phyloP scores from a whole-genome alignment of 2,797 vertebrate species.

The Catharus ustulatus region DNA sequence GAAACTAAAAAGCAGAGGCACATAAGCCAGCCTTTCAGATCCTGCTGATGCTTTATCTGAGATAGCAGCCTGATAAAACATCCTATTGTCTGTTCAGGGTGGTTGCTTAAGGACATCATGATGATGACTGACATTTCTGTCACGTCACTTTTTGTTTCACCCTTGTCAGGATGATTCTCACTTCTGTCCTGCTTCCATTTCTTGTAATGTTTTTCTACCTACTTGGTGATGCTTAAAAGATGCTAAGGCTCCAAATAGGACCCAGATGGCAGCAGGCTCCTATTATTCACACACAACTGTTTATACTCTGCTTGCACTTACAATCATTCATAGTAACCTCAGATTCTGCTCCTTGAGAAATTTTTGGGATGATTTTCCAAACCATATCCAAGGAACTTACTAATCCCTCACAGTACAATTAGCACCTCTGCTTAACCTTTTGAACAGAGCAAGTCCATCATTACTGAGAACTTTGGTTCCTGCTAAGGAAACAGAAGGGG shows the following conservation, averaged over 20 bases:
- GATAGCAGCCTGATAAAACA: neutral
- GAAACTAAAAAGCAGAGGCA: neutral
- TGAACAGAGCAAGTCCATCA: neutral
- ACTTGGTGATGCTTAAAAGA: neutral
- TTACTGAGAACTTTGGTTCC: neutral
- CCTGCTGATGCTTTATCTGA: neutral
- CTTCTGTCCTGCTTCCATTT: neutral
- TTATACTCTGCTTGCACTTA: neutral
- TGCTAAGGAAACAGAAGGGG: neutral
- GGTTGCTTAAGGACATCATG: neutral
- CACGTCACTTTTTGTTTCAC: neutral
- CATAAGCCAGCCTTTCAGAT: neutral
- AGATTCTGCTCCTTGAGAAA: neutral
- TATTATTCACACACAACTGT: neutral
- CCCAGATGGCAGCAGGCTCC: conserved; percentile 27
- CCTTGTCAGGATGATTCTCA: neutral
- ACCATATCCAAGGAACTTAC: neutral
- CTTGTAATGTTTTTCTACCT: neutral
- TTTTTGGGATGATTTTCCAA: neutral
- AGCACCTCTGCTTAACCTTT: neutral
- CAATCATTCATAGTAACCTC: neutral
- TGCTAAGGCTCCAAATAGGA: neutral
- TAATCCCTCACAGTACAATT: neutral
- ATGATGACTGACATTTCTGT: neutral
- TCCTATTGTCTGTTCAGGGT: neutral